These are phyloP conservation scores for Crotalus tigris DNA, from an alignment of 2,113 vertebrate species.

Conservation along the genomic window DNA sequence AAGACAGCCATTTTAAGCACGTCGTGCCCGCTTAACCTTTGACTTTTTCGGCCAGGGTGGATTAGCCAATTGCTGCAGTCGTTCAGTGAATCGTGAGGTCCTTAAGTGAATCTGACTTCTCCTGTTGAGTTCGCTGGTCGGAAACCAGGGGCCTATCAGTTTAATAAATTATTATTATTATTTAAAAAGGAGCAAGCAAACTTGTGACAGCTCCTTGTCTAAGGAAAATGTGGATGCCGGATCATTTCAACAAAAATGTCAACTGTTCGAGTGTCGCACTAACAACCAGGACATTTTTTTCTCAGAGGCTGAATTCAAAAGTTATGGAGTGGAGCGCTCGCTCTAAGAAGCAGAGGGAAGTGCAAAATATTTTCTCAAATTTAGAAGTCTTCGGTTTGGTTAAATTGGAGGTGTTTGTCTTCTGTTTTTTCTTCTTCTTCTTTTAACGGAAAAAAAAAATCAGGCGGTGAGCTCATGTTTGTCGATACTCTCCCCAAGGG, in stretches of 20 bases:
- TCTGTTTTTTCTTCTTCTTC: background rate
- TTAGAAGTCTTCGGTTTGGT: background rate
- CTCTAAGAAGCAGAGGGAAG: constrained; percentile 10
- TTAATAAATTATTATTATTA: background rate
- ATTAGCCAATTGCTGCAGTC: too few relatives aligned
- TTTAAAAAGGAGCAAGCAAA: background rate
- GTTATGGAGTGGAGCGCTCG: background rate
- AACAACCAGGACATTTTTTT: background rate
- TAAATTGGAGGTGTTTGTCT: constrained; percentile 9
- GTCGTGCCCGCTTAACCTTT: too few relatives aligned
- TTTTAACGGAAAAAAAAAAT: constrained; percentile 2
- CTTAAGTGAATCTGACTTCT: too few relatives aligned
- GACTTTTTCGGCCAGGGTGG: accelerated
- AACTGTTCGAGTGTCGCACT: constrained; percentile 27
- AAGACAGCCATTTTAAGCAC: too few relatives aligned
- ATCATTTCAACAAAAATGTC: constrained; percentile 30
- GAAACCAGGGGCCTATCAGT: background rate
- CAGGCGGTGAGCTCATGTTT: constrained; percentile 48
- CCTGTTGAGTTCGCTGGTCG: too few relatives aligned
- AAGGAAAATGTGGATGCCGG: background rate
- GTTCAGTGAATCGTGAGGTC: too few relatives aligned
- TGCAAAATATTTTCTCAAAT: background rate
- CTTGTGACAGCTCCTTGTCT: background rate
- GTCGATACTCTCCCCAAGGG: constrained; percentile 49
- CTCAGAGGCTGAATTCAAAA: constrained; percentile 15